Conservation (phyloP, 2,888 invertebrate genomes). For the Crossocerus cetratus region DNA sequence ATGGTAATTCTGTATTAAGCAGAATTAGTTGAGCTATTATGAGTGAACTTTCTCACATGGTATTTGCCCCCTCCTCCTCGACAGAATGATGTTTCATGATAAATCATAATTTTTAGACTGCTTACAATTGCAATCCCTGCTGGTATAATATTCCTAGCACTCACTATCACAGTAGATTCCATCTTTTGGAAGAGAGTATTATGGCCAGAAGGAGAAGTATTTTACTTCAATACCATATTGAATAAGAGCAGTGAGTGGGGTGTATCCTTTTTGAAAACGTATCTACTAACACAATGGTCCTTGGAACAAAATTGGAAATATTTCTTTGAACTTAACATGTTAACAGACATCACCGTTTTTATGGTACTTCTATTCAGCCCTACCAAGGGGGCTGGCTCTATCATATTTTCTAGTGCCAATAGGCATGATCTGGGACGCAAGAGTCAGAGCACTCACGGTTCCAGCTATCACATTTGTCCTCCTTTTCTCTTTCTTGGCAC, state of each 20-base stretch:
- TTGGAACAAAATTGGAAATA: background rate
- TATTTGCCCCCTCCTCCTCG: background rate
- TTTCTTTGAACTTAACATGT: constrained; percentile 68
- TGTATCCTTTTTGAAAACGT: constrained; percentile 85
- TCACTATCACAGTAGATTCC: constrained; percentile 92
- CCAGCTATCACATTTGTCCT: constrained; percentile 89
- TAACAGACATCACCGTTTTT: constrained; percentile 92
- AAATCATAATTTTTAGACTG: constrained; percentile 79
- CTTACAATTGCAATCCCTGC: constrained; percentile 85
- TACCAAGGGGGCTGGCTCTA: constrained; percentile 93
- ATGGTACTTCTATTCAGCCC: constrained; percentile 99
- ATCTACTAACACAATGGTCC: background rate
- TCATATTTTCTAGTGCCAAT: constrained; percentile 89
- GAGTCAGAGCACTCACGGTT: constrained; percentile 83
- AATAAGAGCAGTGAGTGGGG: constrained; percentile 98
- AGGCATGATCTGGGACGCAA: constrained; percentile 85
- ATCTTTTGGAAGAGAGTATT: constrained; percentile 92
- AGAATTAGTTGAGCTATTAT: constrained; percentile 18
- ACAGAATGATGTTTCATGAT: constrained; percentile 36
- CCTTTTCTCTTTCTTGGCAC: constrained; percentile 96
- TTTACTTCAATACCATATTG: constrained; percentile 95
- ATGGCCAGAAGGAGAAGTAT: constrained; percentile 99
- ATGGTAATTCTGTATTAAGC: constrained; percentile 16
- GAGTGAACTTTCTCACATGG: background rate
- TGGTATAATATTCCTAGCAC: constrained; percentile 82